Evolutionary conservation across 2,113 vertebrate genomes (phyloP), one percentile per base, ranked within the genome.

Genomic region (Oreotrochilus melanogaster): DNA sequence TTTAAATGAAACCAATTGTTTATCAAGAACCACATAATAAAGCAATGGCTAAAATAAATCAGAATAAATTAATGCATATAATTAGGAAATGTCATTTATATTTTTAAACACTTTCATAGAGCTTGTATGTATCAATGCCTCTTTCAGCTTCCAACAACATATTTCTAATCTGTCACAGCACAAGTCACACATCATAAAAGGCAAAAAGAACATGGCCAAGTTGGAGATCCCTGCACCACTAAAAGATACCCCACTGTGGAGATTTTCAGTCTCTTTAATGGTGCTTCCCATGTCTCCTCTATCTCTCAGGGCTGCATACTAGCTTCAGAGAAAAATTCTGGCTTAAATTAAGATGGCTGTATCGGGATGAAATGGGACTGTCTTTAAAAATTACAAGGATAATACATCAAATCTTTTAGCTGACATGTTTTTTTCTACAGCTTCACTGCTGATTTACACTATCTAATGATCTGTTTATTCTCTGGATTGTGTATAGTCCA

Each of bases 151-250:
- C 92, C 83, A 95, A 39, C 7, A 76, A 73, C 13, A 14, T 42
- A 91, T 72, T 83, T 93, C 54, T 88, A 39, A 91, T 96, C 60
- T 93, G 73, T 81, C 79, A 73, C 33, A 89, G 89, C 75, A 82
- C 85, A 88, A 86, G 91, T 82, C 89, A 76, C 84, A 91, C 83
- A 64, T 88, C 89, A 91, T 95, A 95, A 96, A 95, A 88, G 64
- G 42, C 65, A 82, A 14, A 39, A 81, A 87, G 31, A 92, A 85
- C 39, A 86, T 14, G 42, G 82, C n/a, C 17, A 64, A 94, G 74
- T 57, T 39, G 82, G 78, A 83, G 39, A 90, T 78, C 27, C 35
- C 70, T 58, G 33, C 60, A 91, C 28, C 47, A 17, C 31, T 71
- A 56, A 62, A 17, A 67, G 58, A 88, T 60, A 69, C 48, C 72